Base-by-base conservation (phyloP, 2,888 invertebrate genomes). In the Dynastes maya region DNA sequence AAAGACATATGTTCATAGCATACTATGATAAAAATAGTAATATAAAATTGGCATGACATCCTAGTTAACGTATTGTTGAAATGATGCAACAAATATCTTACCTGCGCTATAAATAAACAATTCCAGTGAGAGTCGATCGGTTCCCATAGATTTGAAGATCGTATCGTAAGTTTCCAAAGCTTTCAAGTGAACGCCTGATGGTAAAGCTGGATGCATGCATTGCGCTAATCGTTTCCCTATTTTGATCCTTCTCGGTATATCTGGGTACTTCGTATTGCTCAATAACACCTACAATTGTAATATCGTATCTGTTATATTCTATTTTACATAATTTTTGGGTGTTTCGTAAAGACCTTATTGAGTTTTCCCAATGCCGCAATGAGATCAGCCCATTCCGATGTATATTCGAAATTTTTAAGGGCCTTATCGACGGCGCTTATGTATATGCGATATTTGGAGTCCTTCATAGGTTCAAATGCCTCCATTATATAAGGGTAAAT, bases 381-480 rank as follows among this genome's bases (percentile, higher is more conserved):
- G 74, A 97, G 90, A 89, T 98, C 97, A 77, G 97, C 96, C 97
- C 97, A 97, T 91, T 97, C 97, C 84, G 95, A 95, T n/a, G 97
- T 96, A 86, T 95, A 95, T 86, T 98, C 97, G 89, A 97, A 98
- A 88, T 94, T 95, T 86, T 95, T 96, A 80, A 97, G 89, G 16
- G 96, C 96, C 88, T 96, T 96, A 87, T 97, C 97, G 76, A 97
- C 93, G 81, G 94, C 93, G 64, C 93, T 92, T 82, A 94, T 94
- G 88, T 95, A 94, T 90, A 93, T 92, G 83, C 95, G 91, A 89
- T 95, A 96, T 88, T 96, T 96, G 27, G 94, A 92, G 89, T 96
- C 95, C 83, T 93, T 93, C 91, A 95, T 93, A 61, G 95, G 90
- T 86, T 95, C 95, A 87, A 93, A 95, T 87, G 95, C 95, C 88